These are phyloP conservation scores for Chironomus tepperi DNA, from an alignment of 1,140 invertebrate species.

Conservation along the genomic window DNA sequence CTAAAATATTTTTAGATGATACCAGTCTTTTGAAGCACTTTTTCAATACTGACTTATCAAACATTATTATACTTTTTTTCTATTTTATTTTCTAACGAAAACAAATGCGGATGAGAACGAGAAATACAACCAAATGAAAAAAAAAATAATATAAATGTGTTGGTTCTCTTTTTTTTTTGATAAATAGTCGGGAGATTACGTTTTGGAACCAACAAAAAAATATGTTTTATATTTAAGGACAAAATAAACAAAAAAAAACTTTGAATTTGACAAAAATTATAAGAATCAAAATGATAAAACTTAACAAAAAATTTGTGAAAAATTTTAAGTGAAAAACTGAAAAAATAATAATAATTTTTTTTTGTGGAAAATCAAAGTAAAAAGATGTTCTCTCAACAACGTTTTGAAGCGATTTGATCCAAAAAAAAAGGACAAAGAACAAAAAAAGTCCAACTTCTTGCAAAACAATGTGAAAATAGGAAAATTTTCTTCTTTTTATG, in stretches of 20 bases:
- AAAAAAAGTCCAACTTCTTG: slow-evolving; percentile 11
- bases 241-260: background rate
- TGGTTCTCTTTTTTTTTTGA: background rate
- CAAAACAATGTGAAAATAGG: background rate
- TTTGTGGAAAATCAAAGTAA: slow-evolving; percentile 2
- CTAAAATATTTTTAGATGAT: slow-evolving; percentile 15
- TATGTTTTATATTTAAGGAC: background rate
- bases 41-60: slow-evolving; percentile 24
- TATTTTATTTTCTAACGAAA: slow-evolving; percentile 22
- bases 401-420: slow-evolving; percentile 28
- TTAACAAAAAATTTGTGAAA: slow-evolving; percentile 15
- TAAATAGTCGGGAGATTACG: background rate
- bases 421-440: slow-evolving; percentile 24
- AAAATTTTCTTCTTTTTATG: slow-evolving; percentile 7
- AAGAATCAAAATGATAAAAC: slow-evolving; percentile 10
- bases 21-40: slow-evolving; percentile 20
- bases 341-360: background rate
- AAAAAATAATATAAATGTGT: background rate
- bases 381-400: slow-evolving; percentile 28
- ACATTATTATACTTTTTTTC: slow-evolving; percentile 18
- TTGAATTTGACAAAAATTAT: background rate
- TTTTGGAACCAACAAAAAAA: no score
- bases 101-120: slow-evolving; percentile 1
- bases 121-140: slow-evolving; percentile 21
- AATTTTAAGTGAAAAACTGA: background rate